These are phyloP conservation scores for Pocillopora damicornis DNA, from an alignment of 64 coral and sea anemone genomes.

Conservation along the genomic window DNA sequence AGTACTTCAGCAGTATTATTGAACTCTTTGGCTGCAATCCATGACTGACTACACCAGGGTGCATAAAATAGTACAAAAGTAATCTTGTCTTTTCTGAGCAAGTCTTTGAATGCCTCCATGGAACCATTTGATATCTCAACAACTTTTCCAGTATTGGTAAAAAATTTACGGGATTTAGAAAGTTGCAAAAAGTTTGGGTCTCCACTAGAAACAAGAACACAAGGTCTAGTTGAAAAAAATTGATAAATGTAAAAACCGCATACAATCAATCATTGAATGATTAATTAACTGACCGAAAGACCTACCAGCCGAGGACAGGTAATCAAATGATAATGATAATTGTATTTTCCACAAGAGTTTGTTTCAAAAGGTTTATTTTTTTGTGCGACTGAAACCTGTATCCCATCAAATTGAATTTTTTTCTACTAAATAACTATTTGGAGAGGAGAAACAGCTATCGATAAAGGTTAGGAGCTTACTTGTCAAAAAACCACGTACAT, in stretches of 20 bases:
- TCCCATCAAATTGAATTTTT: not conserved
- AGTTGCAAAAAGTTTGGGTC: conserved; percentile 26
- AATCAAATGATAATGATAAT: too few relatives aligned
- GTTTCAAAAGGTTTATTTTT: too few relatives aligned
- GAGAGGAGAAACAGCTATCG: not conserved
- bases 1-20: conserved; percentile 54
- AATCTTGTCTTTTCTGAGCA: conserved; percentile 43
- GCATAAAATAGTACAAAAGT: conserved; percentile 85
- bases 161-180: conserved; percentile 39
- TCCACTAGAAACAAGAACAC: conserved; percentile 31
- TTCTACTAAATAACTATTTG: not conserved
- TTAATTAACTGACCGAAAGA: not conserved
- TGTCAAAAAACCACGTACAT: conserved; percentile 49
- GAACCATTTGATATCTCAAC: conserved; percentile 83
- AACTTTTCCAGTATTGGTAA: conserved; percentile 26
- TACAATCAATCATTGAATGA: not conserved
- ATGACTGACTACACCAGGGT: conserved; percentile 84
- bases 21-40: conserved; percentile 51
- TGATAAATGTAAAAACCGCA: not conserved
- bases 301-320: too few relatives aligned
- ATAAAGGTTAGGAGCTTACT: not conserved
- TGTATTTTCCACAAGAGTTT: too few relatives aligned
- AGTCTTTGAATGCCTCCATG: conserved; percentile 50
- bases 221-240: not conserved
- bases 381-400: not conserved